These are phyloP conservation scores for Enteromius fasciolatus DNA, from an alignment of 2,797 vertebrate genomes.

Conservation along the genomic window DNA sequence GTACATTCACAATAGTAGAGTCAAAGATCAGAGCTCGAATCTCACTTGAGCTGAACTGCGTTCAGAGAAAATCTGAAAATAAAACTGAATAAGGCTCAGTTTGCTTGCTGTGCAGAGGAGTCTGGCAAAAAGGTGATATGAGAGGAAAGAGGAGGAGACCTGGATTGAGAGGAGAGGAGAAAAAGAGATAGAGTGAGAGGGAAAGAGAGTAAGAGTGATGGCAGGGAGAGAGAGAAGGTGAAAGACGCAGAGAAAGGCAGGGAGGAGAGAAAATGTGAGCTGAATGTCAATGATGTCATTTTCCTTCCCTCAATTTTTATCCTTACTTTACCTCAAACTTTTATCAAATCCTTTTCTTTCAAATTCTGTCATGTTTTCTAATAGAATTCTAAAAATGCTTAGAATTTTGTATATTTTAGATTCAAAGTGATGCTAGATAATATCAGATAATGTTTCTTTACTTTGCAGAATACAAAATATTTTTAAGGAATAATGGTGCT, in stretches of 20 bases:
- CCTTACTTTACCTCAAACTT: slow-evolving; percentile 21
- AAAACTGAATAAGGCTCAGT: slow-evolving; percentile 13
- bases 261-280: slow-evolving; percentile 23
- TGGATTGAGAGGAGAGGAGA: slow-evolving; percentile 11
- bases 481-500: background rate
- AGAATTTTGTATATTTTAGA: background rate
- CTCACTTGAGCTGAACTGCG: background rate
- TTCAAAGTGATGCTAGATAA: slow-evolving; percentile 2
- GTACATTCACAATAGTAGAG: slow-evolving; percentile 17
- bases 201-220: slow-evolving; percentile 10
- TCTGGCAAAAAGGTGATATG: slow-evolving; percentile 29
- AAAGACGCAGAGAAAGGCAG: slow-evolving; percentile 13
- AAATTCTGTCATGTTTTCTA: background rate
- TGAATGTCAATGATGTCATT: slow-evolving; percentile 31
- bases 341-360: background rate
- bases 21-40: slow-evolving; percentile 37
- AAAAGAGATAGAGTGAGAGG: slow-evolving; percentile 1
- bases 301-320: background rate
- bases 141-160: slow-evolving; percentile 18
- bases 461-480: background rate
- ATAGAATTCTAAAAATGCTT: background rate
- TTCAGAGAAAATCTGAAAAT: slow-evolving; percentile 14
- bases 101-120: slow-evolving; percentile 1
- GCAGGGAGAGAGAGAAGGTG: background rate
- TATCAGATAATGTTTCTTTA: background rate